Conservation (phyloP, 2,888 invertebrate species). For the Eustalomyia histrio region DNA sequence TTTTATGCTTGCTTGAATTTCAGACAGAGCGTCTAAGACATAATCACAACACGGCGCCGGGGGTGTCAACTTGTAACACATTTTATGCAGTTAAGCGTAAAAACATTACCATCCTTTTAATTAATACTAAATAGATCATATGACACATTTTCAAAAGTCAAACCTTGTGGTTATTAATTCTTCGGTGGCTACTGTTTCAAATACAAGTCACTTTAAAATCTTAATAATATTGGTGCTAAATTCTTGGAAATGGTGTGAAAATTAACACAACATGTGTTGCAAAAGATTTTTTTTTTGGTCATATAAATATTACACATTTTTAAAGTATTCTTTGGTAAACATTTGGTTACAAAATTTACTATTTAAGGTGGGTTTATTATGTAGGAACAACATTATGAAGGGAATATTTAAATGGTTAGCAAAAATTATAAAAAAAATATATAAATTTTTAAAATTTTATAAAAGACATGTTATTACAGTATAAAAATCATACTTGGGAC, state of each 20-base stretch:
- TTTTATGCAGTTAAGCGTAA: conserved; percentile 51
- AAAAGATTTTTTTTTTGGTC: too few species aligned
- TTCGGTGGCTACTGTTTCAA: conserved; percentile 27
- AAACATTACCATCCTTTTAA: conserved; percentile 34
- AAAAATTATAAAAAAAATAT: too few species aligned
- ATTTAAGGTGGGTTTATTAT: too few species aligned
- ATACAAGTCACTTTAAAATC: background rate
- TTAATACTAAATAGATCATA: conserved; percentile 43
- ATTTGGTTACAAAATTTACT: too few species aligned
- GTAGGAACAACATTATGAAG: too few species aligned
- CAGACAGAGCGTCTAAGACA: conserved; percentile 35
- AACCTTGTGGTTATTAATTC: conserved; percentile 13
- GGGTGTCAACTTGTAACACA: conserved; percentile 40
- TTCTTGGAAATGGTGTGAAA: conserved; percentile 55
- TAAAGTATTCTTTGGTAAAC: too few species aligned
- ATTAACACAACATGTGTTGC: conserved; percentile 4
- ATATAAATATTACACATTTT: too few species aligned
- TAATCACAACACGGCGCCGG: conserved; percentile 56
- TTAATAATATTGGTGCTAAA: conserved; percentile 9
- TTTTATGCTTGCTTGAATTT: conserved; percentile 48
- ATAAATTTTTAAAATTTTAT: too few species aligned
- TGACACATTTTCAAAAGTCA: conserved; percentile 26
- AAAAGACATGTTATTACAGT: too few species aligned
- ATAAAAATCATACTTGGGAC: too few species aligned
- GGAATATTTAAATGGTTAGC: too few species aligned